phyloP scores from a whole-genome alignment of 1,140 invertebrate genomes.

The Agrypnia vestita region DNA sequence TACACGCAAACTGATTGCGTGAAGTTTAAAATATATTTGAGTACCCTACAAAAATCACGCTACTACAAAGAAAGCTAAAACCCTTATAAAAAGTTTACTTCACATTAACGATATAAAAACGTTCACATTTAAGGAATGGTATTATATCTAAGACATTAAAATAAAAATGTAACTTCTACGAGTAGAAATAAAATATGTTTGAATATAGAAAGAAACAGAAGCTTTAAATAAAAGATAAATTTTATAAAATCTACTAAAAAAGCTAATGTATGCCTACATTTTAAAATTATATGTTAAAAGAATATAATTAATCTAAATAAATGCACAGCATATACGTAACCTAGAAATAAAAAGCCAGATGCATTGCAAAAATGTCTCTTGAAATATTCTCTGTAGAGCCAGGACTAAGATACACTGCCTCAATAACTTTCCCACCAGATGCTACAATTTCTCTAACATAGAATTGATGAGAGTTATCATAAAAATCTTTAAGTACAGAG shows the following conservation, averaged over 20 bases:
- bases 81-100: slow-evolving; percentile 1
- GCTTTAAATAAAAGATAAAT: not conserved
- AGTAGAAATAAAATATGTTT: slow-evolving; percentile 5
- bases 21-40: no score
- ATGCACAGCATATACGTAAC: slow-evolving; percentile 47
- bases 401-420: not conserved
- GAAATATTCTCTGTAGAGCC: not conserved
- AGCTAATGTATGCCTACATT: slow-evolving; percentile 29
- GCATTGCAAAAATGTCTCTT: slow-evolving; percentile 41
- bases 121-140: not conserved
- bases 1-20: no score
- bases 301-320: slow-evolving; percentile 46
- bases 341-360: slow-evolving; percentile 44
- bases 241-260: slow-evolving; percentile 1
- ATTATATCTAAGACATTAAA: not conserved
- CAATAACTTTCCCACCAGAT: not conserved
- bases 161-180: not conserved
- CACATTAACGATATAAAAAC: not conserved
- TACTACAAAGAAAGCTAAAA: slow-evolving; percentile 19
- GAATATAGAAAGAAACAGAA: slow-evolving; percentile 12
- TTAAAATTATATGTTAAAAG: slow-evolving; percentile 32
- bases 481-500: slow-evolving; percentile 28
- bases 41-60: not conserved
- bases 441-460: not conserved
- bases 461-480: not conserved